Conservation (phyloP, 2,797 vertebrate genomes). For the Lepus oiostolus region DNA sequence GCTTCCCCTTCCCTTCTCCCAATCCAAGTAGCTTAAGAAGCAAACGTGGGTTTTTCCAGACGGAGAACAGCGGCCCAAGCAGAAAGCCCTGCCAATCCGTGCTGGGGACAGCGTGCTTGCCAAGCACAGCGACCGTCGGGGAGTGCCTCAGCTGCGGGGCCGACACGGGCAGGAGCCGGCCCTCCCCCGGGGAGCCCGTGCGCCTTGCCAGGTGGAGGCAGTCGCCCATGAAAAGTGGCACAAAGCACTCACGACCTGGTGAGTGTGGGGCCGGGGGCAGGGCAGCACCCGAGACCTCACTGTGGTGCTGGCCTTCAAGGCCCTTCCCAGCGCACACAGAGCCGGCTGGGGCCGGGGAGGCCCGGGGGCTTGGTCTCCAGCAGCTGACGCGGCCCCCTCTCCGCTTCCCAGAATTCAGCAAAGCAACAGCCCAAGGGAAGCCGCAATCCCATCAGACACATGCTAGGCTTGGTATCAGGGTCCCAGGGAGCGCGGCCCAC, state of each 20-base stretch:
- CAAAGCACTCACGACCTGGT: neutral
- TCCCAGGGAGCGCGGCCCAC: conserved; percentile 67
- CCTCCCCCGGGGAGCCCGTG: rapidly evolving
- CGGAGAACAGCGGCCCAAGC: conserved; percentile 54
- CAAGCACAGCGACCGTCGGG: conserved; percentile 44
- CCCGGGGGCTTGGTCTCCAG: conserved; percentile 35
- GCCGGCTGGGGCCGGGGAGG: neutral
- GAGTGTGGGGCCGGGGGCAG: neutral
- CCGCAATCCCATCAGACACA: conserved; percentile 70
- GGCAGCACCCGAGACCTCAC: neutral
- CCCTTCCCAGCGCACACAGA: neutral
- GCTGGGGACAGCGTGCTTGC: neutral
- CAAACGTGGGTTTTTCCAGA: conserved; percentile 79
- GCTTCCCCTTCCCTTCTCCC: conserved; percentile 5
- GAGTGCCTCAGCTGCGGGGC: conserved; percentile 29
- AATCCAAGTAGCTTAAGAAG: conserved; percentile 79
- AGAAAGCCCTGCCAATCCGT: conserved; percentile 19
- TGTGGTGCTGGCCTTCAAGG: neutral
- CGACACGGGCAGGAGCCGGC: conserved; percentile 24
- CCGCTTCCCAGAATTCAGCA: conserved; percentile 75
- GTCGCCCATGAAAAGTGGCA: neutral
- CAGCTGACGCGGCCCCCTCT: conserved; percentile 15
- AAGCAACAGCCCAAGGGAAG: conserved; percentile 75
- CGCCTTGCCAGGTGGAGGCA: neutral
- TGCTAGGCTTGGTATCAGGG: conserved; percentile 80